phyloP scores from a whole-genome alignment of 2,888 invertebrate genomes.

The Laspeyria flexula region DNA sequence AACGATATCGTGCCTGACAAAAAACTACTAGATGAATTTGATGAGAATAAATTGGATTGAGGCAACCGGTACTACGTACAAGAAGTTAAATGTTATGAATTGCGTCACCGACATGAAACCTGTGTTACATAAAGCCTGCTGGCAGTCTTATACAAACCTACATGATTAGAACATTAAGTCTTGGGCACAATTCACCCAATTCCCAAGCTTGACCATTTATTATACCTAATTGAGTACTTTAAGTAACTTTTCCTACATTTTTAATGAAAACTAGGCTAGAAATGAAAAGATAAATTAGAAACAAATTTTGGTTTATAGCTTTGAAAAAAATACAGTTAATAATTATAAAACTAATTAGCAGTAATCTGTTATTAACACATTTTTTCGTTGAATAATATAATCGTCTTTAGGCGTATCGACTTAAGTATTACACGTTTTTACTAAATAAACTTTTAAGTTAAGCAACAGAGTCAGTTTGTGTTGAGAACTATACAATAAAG shows the following conservation, averaged over 20 bases:
- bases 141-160: conserved; percentile 16
- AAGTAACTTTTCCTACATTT: conserved; percentile 3
- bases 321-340: too few species aligned
- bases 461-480: too few species aligned
- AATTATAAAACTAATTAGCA: too few species aligned
- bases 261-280: too few species aligned
- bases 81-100: conserved; percentile 39
- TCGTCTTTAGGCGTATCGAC: too few species aligned
- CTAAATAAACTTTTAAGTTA: too few species aligned
- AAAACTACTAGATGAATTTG: conserved; percentile 56
- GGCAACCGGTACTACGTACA: conserved; percentile 18
- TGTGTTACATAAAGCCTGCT: conserved; percentile 31
- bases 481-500: too few species aligned
- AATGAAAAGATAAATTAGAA: too few species aligned
- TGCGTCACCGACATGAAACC: conserved; percentile 26
- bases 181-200: conserved; percentile 24
- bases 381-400: too few species aligned
- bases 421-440: too few species aligned
- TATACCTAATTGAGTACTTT: conserved; percentile 22
- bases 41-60: conserved; percentile 67
- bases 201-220: conserved; percentile 16
- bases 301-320: too few species aligned
- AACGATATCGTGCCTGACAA: conserved; percentile 54
- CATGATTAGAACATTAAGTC: conserved; percentile 21
- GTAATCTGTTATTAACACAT: too few species aligned